phyloP scores from a whole-genome alignment of 2,888 invertebrate genomes.

The Allolobophora icterica region DNA sequence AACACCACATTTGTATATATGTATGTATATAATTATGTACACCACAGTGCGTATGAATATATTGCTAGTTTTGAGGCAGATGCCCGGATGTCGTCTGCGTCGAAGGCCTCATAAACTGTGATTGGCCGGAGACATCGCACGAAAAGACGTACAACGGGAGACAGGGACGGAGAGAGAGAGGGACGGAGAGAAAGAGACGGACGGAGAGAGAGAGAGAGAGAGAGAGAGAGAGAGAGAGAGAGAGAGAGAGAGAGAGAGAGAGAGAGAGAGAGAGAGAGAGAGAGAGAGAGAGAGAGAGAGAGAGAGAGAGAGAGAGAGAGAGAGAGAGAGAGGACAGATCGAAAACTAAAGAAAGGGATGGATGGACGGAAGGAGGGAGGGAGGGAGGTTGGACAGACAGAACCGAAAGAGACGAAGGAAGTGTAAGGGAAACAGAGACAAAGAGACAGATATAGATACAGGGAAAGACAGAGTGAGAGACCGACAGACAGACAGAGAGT shows the following conservation, averaged over 20 bases:
- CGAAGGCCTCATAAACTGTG: background rate
- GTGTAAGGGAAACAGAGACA: no score
- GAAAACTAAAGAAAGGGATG: background rate
- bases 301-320: background rate
- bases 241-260: background rate
- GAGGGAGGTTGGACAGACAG: background rate
- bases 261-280: no score
- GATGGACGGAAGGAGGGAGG: background rate
- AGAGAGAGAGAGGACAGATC: background rate
- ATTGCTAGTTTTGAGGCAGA: background rate
- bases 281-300: background rate
- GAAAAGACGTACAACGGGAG: background rate
- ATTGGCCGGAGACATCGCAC: background rate
- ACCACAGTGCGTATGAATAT: background rate
- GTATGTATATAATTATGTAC: background rate
- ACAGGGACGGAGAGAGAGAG: background rate
- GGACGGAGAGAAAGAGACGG: background rate
- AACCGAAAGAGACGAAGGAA: no score
- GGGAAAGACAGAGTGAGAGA: background rate
- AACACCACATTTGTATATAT: no score
- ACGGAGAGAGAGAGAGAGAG: background rate
- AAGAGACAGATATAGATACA: background rate
- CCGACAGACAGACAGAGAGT: background rate
- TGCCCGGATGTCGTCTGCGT: background rate
- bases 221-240: background rate